Base-by-base conservation (phyloP, 2,888 invertebrate species). In the Diarsia dahlii region DNA sequence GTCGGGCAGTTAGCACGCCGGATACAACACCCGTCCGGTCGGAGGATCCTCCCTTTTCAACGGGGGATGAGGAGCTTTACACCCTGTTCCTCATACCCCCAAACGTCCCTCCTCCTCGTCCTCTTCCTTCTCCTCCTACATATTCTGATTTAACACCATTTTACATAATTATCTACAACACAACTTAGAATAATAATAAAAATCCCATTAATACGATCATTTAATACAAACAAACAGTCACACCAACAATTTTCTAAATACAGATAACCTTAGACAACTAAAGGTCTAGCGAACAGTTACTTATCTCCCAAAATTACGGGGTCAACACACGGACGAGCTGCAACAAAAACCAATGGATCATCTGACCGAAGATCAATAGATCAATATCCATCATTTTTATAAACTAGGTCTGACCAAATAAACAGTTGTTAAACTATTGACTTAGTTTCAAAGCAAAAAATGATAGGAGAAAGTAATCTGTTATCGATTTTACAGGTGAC, bases 271-370 rank as follows among this genome's bases (percentile, higher is more conserved):
- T 76, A 73, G 28, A 56, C 23, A 56, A 13, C 67, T 65, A 67
- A 72, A 87, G 86, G 88, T 87, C 81, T 84, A 18, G 68, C 58
- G 64, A 88, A 91, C 91, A 89, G 92, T 92, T 54, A n/a, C 52
- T 10, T 10, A 54, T 12, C 60, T 74, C 39, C 39, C 8, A 39
- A 39, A 70, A 50, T 69, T 56, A 74, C 81, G 88, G 80, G 90
- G 91, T 90, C 90, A 89, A 88, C 77, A 86, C 46, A 84, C 85
- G 63, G 63, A 46, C 45, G 0, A 45, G 0, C 34, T 23, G 56
- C 66, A 82, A 81, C 80, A 88, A 89, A 88, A 86, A 89, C 73
- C 70, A 74, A 88, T 86, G 74, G 84, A 85, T 76, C 81, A 83
- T 77, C 84, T 82, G 81, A 83, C 82, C 80, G 66, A n/a, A 68